Base-by-base conservation (phyloP, 1,140 invertebrate species). In the Drosophila orosa region DNA sequence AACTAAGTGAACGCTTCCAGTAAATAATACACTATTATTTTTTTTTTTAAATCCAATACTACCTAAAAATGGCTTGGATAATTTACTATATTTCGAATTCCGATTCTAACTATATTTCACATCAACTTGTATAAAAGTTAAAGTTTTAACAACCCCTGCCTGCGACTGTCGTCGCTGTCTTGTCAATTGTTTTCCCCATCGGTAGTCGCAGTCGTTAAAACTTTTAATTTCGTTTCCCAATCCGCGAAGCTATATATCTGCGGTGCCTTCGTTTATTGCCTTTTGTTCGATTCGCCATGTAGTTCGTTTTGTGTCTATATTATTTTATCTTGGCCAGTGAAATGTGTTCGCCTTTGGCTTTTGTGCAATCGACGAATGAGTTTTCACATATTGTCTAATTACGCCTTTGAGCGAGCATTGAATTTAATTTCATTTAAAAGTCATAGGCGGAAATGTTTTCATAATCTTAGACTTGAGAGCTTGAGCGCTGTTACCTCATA, bases 301-400 rank as follows among this genome's bases (percentile, higher is more conserved):
- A 56, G 29, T 60, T 48, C 33, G 52, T 37, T 66, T 42, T 44
- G 31, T 45, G 42, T 71, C 44, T 48, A 40, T 61, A 59, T 57
- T 33, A 52, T 39, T 56, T 47, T 67, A 44, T 58, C 33, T 68
- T 40, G 25, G 31, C 7, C 22, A 44, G 68, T 55, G 17, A 75
- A 67, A 59, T 76, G 37, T 50, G 24, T 58, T 66, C 13, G 40
- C 63, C 63, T 67, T 48, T 48, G 33, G 33, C 63, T 37, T 75
- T 75, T 75, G 60, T 76, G 78, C 58, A 85, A 85, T 74, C 60
- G 61, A 50, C 39, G 69, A 82, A 78, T 63, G 63, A 56, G 59
- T 81, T 86, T 81, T 74, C 75, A 75, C 50, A 76, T 72, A 75
- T 74, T 67, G 78, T 78, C 55, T 82, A 78, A 87, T 85, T 87